Evolutionary conservation across 2,113 vertebrate species (phyloP).

Genomic region (Galbula dea): DNA sequence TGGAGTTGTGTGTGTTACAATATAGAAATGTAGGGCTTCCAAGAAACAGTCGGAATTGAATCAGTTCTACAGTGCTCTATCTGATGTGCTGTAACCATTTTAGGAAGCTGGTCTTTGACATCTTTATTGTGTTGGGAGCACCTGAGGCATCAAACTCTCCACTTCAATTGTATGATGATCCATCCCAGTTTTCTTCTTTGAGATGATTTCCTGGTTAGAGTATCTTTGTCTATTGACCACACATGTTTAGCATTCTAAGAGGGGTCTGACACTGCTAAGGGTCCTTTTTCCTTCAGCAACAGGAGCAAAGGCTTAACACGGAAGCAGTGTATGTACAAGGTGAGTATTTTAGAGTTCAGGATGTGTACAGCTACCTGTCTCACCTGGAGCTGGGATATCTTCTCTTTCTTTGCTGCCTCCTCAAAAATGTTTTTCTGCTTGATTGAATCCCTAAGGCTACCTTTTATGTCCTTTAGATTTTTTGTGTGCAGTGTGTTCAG

Average conservation of each 20-base stretch:
- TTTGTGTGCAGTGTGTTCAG: neutral
- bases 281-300: neutral
- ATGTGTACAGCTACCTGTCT: neutral
- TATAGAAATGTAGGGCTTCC: neutral
- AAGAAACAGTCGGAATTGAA: neutral
- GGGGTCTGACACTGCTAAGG: neutral
- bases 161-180: neutral
- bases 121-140: neutral
- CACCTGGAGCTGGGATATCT: neutral
- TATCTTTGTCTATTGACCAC: neutral
- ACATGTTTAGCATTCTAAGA: neutral
- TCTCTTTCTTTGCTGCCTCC: neutral
- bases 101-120: neutral
- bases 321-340: neutral
- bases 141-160: neutral
- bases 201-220: neutral
- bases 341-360: neutral
- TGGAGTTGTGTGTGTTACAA: neutral
- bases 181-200: neutral
- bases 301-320: neutral
- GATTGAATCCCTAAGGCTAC: neutral
- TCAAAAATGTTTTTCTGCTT: neutral
- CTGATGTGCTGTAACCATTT: neutral
- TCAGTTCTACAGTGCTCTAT: neutral
- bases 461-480: neutral